phyloP scores from a whole-genome alignment of 2,888 invertebrate species.

The Leucoma salicis region DNA sequence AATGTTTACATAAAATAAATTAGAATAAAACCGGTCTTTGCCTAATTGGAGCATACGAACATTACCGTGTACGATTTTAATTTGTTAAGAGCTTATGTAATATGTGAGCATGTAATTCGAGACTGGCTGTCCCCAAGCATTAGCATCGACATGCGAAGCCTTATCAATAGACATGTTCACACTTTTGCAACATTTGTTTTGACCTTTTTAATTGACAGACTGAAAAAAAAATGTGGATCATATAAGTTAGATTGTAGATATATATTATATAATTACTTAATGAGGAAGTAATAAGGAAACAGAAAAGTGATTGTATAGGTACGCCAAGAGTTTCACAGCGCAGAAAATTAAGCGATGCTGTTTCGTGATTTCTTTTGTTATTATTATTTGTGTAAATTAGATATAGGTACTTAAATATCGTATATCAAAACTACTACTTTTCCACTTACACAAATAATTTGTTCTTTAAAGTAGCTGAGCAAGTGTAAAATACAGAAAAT shows the following conservation, averaged over 20 bases:
- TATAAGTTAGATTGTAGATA: conserved; percentile 20
- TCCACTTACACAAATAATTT: no score
- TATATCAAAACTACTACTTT: no score
- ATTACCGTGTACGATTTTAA: conserved; percentile 50
- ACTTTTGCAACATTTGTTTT: conserved; percentile 35
- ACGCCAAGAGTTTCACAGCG: conserved; percentile 14
- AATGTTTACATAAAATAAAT: conserved; percentile 54
- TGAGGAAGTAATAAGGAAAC: conserved; percentile 36
- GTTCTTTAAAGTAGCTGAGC: no score
- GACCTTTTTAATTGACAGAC: conserved; percentile 38
- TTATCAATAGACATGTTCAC: conserved; percentile 36
- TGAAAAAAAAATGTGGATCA: conserved; percentile 25
- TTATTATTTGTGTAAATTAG: not conserved
- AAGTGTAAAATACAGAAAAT: no score
- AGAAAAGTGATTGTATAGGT: conserved; percentile 22
- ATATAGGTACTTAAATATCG: no score
- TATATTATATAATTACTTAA: conserved; percentile 33
- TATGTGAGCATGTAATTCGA: conserved; percentile 21
- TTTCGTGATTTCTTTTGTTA: conserved; percentile 3
- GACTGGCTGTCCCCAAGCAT: conserved; percentile 31
- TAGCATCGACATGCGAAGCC: conserved; percentile 20
- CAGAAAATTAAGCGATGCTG: conserved; percentile 7
- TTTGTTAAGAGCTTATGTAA: conserved; percentile 33
- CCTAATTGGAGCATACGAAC: conserved; percentile 71
- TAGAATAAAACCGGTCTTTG: conserved; percentile 54